These are phyloP conservation scores for Phoebastria nigripes DNA, from an alignment of 2,797 vertebrate species.

Conservation along the genomic window DNA sequence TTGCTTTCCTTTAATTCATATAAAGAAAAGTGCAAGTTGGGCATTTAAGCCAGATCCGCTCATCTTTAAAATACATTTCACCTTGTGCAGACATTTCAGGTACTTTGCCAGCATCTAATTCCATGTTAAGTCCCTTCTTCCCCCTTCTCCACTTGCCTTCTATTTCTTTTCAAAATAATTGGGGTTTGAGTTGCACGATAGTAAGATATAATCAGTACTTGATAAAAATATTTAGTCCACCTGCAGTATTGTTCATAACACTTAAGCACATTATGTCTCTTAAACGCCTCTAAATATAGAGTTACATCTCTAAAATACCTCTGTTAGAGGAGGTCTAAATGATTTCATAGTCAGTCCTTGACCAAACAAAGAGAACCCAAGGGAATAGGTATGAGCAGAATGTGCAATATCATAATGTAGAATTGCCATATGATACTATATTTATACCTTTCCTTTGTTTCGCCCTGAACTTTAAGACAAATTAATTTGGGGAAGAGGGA, in stretches of 20 bases:
- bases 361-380: neutral
- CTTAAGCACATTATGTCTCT: neutral
- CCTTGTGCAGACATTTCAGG: neutral
- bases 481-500: neutral
- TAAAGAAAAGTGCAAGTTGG: neutral
- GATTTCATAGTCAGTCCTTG: neutral
- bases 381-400: neutral
- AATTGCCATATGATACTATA: neutral
- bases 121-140: neutral
- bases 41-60: neutral
- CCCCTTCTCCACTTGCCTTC: neutral
- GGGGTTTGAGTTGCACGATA: neutral
- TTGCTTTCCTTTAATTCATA: neutral
- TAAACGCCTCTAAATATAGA: neutral
- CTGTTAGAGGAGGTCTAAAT: neutral
- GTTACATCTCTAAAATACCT: neutral
- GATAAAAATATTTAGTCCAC: neutral
- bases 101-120: neutral
- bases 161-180: neutral
- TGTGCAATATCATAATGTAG: neutral
- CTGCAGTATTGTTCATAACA: neutral
- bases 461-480: neutral
- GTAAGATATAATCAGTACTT: neutral
- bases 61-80: neutral
- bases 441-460: neutral